Percentiles rank a stretch among this genome's conserved stretches.
These are phyloP conservation scores for Achlya flavicornis DNA, from an alignment of 2,888 invertebrate species.

Conservation along the genomic window DNA sequence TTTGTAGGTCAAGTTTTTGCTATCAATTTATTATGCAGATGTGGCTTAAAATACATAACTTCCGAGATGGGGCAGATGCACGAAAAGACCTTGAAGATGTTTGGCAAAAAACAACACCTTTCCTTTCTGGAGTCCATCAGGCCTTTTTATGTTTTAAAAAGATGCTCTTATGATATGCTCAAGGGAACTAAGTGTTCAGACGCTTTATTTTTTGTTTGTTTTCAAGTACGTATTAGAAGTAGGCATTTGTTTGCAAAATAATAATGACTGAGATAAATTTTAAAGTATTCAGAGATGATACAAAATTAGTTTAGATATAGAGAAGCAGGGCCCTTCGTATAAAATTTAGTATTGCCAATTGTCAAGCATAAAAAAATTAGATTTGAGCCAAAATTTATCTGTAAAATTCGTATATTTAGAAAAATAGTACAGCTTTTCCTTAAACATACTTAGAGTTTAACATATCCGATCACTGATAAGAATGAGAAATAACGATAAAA, in stretches of 20 bases:
- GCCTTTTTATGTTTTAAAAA: conserved; percentile 49
- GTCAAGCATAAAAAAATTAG: too few relatives aligned
- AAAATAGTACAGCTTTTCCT: background rate
- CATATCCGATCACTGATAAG: conserved; percentile 22
- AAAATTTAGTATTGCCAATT: too few relatives aligned
- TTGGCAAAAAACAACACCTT: conserved; percentile 69
- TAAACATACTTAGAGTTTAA: background rate
- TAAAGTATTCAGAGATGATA: background rate
- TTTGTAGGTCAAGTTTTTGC: conserved; percentile 82
- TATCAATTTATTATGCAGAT: conserved; percentile 81
- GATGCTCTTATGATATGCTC: conserved; percentile 41
- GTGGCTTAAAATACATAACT: conserved; percentile 66
- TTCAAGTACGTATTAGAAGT: background rate
- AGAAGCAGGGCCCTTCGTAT: too few relatives aligned
- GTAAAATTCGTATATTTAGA: background rate
- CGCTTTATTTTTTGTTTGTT: conserved; percentile 17
- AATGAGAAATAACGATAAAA: conserved; percentile 22
- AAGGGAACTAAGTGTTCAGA: conserved; percentile 28
- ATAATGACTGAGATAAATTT: background rate
- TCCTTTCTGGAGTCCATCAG: conserved; percentile 51
- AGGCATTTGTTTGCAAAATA: conserved; percentile 4
- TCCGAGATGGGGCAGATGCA: conserved; percentile 76
- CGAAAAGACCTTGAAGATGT: conserved; percentile 73
- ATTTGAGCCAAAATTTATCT: too few relatives aligned
- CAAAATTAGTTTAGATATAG: background rate